phyloP scores from a whole-genome alignment of 2,113 vertebrate genomes.

The western clawed frog (Xenopus tropicalis) region DNA sequence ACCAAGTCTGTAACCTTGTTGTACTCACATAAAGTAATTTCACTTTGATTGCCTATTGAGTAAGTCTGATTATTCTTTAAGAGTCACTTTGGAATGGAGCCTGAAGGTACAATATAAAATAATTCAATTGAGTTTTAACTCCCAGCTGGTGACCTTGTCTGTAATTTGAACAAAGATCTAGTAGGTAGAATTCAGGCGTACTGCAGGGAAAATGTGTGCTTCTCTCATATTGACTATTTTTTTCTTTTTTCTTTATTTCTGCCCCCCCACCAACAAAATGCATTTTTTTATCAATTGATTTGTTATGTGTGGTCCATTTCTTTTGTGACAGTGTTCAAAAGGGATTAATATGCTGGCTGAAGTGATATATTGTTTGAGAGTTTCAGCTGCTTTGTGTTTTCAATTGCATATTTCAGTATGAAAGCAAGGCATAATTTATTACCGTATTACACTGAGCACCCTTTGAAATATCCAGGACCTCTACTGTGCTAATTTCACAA shows the following conservation, averaged over 20 bases:
- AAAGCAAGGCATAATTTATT: constrained; percentile 10
- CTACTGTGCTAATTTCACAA: constrained; percentile 20
- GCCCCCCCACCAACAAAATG: constrained; percentile 41
- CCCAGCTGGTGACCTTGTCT: constrained; percentile 68
- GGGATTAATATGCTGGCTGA: neutral
- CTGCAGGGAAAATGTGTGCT: constrained; percentile 49
- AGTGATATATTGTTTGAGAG: constrained; percentile 6
- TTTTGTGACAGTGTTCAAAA: neutral
- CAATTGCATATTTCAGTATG: constrained; percentile 4
- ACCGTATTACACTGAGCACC: neutral
- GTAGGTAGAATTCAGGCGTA: constrained; percentile 54
- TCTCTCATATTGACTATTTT: constrained; percentile 42
- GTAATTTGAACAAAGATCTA: constrained; percentile 57
- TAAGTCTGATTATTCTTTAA: constrained; percentile 69
- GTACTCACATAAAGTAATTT: constrained; percentile 62
- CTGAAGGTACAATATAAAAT: constrained; percentile 72
- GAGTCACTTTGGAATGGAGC: constrained; percentile 65
- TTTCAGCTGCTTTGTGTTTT: constrained; percentile 13
- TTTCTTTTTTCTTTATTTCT: constrained; percentile 14
- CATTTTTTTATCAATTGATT: constrained; percentile 43
- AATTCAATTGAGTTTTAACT: constrained; percentile 65
- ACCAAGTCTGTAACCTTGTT: constrained; percentile 63
- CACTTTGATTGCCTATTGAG: constrained; percentile 69
- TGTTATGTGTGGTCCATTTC: neutral
- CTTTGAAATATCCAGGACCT: constrained; percentile 16